A percentile compares a stretch with the other conserved stretches of the same genome.
phyloP scores from a whole-genome alignment of 2,113 vertebrate genomes.

The Dicentrarchus labrax region DNA sequence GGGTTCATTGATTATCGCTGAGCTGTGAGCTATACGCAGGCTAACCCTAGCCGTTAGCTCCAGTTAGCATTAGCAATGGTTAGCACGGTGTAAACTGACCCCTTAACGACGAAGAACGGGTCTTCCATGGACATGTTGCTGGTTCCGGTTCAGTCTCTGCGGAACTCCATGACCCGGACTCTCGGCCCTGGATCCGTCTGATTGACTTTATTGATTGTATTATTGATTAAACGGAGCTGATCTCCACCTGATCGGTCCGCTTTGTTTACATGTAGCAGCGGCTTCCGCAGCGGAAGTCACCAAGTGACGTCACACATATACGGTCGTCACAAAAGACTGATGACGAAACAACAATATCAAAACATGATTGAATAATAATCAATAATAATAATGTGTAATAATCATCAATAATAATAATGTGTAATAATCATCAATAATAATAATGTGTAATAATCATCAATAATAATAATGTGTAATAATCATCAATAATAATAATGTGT shows the following conservation, averaged over 20 bases:
- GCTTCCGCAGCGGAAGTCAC: slow-evolving; percentile 52
- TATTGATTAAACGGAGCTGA: neutral
- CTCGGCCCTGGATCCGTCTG: neutral
- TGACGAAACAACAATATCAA: neutral
- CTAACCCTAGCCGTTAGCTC: slow-evolving; percentile 1
- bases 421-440: no score
- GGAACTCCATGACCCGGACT: slow-evolving; percentile 40
- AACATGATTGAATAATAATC: no score
- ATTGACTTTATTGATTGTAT: no score
- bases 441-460: no score
- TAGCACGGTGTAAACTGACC: slow-evolving; percentile 81
- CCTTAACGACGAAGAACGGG: slow-evolving; percentile 98
- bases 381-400: no score
- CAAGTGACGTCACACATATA: slow-evolving; percentile 6
- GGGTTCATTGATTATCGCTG: neutral
- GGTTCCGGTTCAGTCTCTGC: slow-evolving; percentile 45
- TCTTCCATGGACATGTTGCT: slow-evolving; percentile 96
- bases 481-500: no score
- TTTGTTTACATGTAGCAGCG: slow-evolving; percentile 74
- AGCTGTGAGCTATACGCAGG: neutral
- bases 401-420: no score
- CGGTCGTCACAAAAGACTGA: neutral
- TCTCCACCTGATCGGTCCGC: slow-evolving; percentile 1
- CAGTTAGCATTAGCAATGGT: neutral
- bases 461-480: no score